Evolutionary conservation across 2,113 vertebrate genomes (phyloP).

Genomic region (Okapia johnstoni): DNA sequence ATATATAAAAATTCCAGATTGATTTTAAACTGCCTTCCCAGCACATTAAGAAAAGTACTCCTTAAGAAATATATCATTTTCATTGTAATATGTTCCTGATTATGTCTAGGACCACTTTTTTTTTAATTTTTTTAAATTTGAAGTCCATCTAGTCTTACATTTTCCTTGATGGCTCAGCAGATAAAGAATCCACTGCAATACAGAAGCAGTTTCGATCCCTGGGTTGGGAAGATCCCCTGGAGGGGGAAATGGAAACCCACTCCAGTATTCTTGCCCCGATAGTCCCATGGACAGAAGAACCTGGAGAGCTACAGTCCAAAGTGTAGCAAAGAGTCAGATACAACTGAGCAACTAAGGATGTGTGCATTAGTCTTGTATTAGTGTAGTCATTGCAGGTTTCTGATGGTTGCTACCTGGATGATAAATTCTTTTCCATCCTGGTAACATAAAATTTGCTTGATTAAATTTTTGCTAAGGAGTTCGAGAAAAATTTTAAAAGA

Average conservation of each 20-base stretch:
- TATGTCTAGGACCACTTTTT: not conserved
- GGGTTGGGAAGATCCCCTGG: not conserved
- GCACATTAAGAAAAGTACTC: not conserved
- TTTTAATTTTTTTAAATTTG: not conserved
- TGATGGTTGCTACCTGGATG: not conserved
- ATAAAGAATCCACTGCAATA: not conserved
- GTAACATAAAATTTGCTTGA: not conserved
- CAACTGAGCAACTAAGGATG: not conserved
- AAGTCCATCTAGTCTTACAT: not conserved
- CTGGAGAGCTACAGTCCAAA: not conserved
- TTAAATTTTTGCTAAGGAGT: not conserved
- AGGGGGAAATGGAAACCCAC: not conserved
- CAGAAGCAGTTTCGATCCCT: not conserved
- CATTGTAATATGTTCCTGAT: not conserved
- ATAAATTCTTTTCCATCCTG: not conserved
- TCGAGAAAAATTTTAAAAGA: not conserved
- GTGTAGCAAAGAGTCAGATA: not conserved
- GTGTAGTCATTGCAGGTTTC: not conserved
- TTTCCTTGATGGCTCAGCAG: not conserved
- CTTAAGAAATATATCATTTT: not conserved
- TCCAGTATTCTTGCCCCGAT: not conserved
- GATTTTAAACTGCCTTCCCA: not conserved
- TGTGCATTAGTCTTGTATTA: not conserved
- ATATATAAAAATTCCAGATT: not conserved
- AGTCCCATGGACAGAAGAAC: not conserved